Conservation (phyloP, 2,797 vertebrate species). For the Sus cebifrons region DNA sequence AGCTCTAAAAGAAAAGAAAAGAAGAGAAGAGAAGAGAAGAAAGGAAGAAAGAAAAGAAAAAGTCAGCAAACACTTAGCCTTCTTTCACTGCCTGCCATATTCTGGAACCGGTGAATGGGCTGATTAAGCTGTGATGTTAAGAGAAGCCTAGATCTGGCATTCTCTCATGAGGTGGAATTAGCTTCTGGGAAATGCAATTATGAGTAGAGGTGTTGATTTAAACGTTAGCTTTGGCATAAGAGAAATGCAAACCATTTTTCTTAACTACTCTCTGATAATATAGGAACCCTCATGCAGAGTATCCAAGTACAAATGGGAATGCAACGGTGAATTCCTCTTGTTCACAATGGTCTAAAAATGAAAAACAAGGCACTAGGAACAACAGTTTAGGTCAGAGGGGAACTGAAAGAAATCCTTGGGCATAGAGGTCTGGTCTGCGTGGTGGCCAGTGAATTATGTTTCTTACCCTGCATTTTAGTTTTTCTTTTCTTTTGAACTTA, state of each 20-base stretch:
- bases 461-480: not conserved
- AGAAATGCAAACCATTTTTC: not conserved
- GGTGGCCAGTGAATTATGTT: not conserved
- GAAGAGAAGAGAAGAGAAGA: too few species aligned
- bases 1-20: too few species aligned
- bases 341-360: not conserved
- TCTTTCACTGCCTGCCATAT: not conserved
- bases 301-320: not conserved
- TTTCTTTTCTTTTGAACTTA: not conserved
- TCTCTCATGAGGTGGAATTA: not conserved
- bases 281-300: not conserved
- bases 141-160: not conserved
- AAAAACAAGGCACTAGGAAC: not conserved
- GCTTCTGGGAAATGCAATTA: not conserved
- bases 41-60: not conserved
- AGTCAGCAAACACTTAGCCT: not conserved
- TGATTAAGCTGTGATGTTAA: not conserved
- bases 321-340: not conserved
- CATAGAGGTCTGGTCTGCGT: not conserved
- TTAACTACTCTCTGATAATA: not conserved
- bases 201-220: not conserved
- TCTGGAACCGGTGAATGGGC: not conserved
- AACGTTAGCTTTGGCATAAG: not conserved
- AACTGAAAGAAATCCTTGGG: not conserved
- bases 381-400: not conserved